Base-by-base conservation (phyloP, 1,140 invertebrate genomes). In the Cydia pomonella region DNA sequence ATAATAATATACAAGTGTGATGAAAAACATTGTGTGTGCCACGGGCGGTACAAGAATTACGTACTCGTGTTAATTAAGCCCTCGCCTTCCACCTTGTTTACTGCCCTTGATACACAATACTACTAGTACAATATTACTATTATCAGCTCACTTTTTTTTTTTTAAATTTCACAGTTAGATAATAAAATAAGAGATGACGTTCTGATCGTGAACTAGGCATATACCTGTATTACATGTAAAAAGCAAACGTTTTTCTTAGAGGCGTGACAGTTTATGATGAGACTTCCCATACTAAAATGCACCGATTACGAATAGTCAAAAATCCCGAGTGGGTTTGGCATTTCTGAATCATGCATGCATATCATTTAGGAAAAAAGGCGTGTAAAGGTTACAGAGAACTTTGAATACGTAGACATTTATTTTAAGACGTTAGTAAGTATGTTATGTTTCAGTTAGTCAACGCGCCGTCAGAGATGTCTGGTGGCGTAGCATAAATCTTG, bases 261-360 rank as follows among this genome's bases (percentile, higher is more conserved):
- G n/a, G 41, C 50, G 50, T 23, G 18, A 23, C 53, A 21, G 23
- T 23, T 23, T 59, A 59, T 12, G 21, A 59, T n/a, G 21, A 23
- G 3, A 59, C n/a, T 23, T 59, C 16, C 18, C n/a, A 59, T 0
- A 23, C 0, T 23, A 16, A 71, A 16, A 69, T 50, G 29, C 10
- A 71, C 59, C 63, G 27, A 72, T 76, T 72, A 71, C 73, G 33
- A 71, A 75, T 47, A 38, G 13, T 27, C 25, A 1, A n/a, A 62
- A 71, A 72, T 29, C 69, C 18, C 38, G 59, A 21, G 13, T 72
- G 75, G 73, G 76, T 44, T 72, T 72, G 78, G 77, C 66, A 79
- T 80, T 76, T 41, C 41, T 85, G 84, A 85, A 25, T 83, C 82
- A 84, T 3, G 25, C 72, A 38, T 73, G 75, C 74, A 73, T 77